Evolutionary conservation across 1,140 invertebrate species (phyloP).

Genomic region (Drosophila kurseongensis): DNA sequence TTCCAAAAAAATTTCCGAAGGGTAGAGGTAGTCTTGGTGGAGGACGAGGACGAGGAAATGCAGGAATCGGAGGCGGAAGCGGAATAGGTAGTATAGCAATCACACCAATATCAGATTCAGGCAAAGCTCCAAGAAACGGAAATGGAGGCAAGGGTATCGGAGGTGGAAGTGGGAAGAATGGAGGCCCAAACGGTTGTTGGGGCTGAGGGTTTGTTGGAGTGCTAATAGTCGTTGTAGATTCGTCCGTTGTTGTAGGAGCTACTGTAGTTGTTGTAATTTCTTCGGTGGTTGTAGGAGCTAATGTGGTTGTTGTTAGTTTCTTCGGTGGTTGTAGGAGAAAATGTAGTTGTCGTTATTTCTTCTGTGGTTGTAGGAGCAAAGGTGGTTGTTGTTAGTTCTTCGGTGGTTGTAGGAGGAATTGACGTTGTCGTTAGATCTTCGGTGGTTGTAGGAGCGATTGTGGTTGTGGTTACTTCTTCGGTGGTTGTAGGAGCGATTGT

Average conservation of each 20-base stretch:
- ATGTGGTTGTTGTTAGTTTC: not conserved
- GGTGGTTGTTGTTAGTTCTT: not conserved
- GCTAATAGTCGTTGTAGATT: not conserved
- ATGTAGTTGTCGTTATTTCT: not conserved
- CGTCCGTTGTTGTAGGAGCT: not conserved
- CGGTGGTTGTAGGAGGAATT: not conserved
- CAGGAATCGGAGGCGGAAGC: not conserved
- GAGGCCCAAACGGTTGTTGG: not conserved
- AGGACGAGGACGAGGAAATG: not conserved
- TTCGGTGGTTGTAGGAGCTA: not conserved
- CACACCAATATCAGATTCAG: conserved; percentile 5
- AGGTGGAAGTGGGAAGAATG: conserved; percentile 2
- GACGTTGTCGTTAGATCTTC: not conserved
- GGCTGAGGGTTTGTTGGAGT: not conserved
- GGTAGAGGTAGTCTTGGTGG: not conserved
- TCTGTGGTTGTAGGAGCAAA: not conserved
- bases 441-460: not conserved
- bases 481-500: not conserved
- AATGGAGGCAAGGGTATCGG: not conserved
- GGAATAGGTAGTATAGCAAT: conserved; percentile 21
- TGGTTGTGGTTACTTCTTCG: not conserved
- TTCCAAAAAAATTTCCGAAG: conserved; percentile 14
- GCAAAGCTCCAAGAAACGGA: conserved; percentile 8
- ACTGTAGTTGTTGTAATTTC: not conserved
- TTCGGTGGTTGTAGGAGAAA: not conserved